phyloP scores from a whole-genome alignment of 2,888 invertebrate genomes.

The Eretmocerus hayati region DNA sequence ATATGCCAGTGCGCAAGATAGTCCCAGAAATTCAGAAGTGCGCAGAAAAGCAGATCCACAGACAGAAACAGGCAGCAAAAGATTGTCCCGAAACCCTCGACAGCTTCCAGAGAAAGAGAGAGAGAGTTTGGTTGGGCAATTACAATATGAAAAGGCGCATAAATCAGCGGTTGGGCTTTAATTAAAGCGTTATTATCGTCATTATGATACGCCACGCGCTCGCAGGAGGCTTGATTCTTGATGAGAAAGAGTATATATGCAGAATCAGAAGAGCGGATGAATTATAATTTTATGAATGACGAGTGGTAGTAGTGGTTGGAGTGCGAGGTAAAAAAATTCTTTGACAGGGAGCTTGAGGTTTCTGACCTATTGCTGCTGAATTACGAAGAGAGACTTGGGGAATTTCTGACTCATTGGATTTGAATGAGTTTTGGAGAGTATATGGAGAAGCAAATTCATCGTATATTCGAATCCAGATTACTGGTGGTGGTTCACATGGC shows the following conservation, averaged over 20 bases:
- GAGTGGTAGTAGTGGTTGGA: too few relatives aligned
- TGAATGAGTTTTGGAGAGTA: too few relatives aligned
- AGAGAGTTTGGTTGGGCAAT: constrained; percentile 44
- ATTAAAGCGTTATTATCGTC: constrained; percentile 46
- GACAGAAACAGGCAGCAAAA: too few relatives aligned
- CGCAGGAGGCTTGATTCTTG: constrained; percentile 10
- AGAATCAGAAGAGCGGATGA: constrained; percentile 9
- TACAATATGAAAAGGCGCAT: constrained; percentile 47
- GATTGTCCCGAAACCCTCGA: constrained; percentile 19
- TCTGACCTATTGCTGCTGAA: too few relatives aligned
- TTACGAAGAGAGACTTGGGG: too few relatives aligned
- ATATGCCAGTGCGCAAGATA: too few relatives aligned
- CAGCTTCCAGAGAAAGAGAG: constrained; percentile 17
- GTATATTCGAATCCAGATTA: too few relatives aligned
- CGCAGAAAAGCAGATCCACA: constrained; percentile 16
- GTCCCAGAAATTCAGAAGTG: constrained; percentile 2
- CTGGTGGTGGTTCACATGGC: too few relatives aligned
- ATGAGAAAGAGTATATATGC: background rate
- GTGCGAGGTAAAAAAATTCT: too few relatives aligned
- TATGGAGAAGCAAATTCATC: too few relatives aligned
- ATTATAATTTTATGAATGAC: constrained; percentile 24
- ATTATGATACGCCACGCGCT: constrained; percentile 29
- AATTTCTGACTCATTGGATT: too few relatives aligned
- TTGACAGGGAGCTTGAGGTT: too few relatives aligned
- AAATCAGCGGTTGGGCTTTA: constrained; percentile 45